Evolutionary conservation across 2,113 vertebrate genomes (phyloP).

Genomic region (Brienomyrus longianalis): DNA sequence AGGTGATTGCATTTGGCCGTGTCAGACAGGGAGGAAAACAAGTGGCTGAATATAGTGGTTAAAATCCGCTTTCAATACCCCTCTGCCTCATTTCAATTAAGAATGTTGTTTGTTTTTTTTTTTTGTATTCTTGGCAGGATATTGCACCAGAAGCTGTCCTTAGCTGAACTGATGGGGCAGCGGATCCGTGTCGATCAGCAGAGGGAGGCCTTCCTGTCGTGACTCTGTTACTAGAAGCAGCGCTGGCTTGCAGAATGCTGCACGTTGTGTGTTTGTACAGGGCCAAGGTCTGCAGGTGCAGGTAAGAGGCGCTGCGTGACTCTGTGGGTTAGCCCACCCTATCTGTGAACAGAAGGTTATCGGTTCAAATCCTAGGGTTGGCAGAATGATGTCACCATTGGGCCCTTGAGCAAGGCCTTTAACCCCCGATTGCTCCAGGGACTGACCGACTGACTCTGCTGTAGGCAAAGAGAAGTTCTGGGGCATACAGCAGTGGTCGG

Average conservation of each 20-base stretch:
- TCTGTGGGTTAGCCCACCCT: not conserved
- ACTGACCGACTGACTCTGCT: not conserved
- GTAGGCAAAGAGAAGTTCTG: not conserved
- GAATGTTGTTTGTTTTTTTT: not conserved
- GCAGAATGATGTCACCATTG: not conserved
- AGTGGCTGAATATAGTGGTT: not conserved
- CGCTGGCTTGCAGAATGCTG: not conserved
- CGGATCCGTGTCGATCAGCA: not conserved
- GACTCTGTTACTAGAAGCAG: not conserved
- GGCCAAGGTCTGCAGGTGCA: not conserved
- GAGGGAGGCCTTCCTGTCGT: not conserved
- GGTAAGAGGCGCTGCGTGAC: not conserved
- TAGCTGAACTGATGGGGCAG: not conserved
- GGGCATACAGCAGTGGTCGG: not conserved
- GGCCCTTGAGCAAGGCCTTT: not conserved
- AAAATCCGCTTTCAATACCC: not conserved
- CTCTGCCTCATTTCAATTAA: not conserved
- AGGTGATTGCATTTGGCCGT: conserved; percentile 4
- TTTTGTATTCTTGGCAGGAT: not conserved
- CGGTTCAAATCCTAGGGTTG: not conserved
- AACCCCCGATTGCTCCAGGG: not conserved
- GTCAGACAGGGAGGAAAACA: not conserved
- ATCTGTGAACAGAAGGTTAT: not conserved
- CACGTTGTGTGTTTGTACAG: not conserved
- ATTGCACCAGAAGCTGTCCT: not conserved